Evolutionary conservation across 2,888 invertebrate genomes (phyloP), one percentile per base, ranked within the genome.

Genomic region (Nycteola revayana): DNA sequence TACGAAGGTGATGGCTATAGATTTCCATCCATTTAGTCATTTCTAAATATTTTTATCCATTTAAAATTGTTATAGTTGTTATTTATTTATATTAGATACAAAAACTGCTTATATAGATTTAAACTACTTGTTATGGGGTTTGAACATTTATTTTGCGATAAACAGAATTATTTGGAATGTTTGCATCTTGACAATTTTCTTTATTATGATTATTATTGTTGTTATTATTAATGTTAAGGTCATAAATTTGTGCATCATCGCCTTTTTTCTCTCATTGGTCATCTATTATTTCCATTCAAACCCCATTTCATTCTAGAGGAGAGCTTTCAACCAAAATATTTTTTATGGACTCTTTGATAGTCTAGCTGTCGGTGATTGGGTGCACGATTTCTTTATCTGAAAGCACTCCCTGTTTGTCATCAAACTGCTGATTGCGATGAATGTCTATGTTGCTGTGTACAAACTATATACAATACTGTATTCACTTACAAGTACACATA

Each of bases 101-200:
- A 53, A 65, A 63, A 71, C 60, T 48, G 81, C 81, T 81, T 79
- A 49, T 59, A 68, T 75, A 73, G 66, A 71, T 68, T 60, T 57
- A 32, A 66, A 62, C 54, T 42, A 65, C 61, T 77, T 88, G 87
- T 86, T 59, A 87, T 88, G 88, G 88, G 88, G 88, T 88, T 88
- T 88, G 88, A 87, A 81, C 70, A 75, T 81, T 83, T 83, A 73
- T 75, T 74, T 86, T 81, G 73, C 75, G 69, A 75, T 71, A 65
- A 66, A 69, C 45, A 54, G 68, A 68, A 69, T 81, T 67, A 71
- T 79, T 80, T 81, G 81, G 87, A 86, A 87, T 86, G 86, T 86
- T 82, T 86, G 88, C 88, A 88, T 88, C 88, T 88, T 88, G 88
- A 88, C 88, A 86, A 86, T 88, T 85, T 82, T 81, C 75, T 86